Evolutionary conservation across 2,888 invertebrate species (phyloP).

Genomic region (Danaus chrysippus): DNA sequence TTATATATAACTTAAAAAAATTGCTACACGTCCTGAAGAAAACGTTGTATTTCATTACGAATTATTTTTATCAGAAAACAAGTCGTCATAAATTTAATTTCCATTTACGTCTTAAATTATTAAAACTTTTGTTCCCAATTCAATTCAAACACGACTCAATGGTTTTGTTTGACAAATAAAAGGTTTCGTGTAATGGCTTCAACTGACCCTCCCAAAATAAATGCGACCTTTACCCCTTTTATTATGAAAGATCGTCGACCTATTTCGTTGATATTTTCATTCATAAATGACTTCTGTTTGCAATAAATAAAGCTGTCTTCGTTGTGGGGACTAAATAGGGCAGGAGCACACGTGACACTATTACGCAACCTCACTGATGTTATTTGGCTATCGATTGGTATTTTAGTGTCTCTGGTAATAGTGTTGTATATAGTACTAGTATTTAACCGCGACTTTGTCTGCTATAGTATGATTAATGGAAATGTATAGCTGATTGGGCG

Average conservation of each 20-base stretch:
- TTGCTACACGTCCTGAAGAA: not conserved
- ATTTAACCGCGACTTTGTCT: too few species aligned
- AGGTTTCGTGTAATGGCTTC: not conserved
- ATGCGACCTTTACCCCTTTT: not conserved
- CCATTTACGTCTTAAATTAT: not conserved
- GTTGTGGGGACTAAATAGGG: constrained; percentile 42
- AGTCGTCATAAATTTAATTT: not conserved
- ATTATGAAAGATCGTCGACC: constrained; percentile 3
- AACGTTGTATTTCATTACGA: not conserved
- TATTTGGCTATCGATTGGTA: not conserved
- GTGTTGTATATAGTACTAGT: too few species aligned
- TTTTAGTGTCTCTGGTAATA: not conserved
- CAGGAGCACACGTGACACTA: constrained; percentile 46
- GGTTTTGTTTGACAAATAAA: not conserved
- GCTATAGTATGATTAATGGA: too few species aligned
- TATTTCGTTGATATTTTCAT: constrained; percentile 9
- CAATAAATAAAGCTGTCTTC: constrained; percentile 34
- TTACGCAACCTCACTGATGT: constrained; percentile 41
- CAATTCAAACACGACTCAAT: not conserved
- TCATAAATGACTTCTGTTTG: constrained; percentile 20
- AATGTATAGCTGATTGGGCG: too few species aligned
- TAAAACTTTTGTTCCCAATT: not conserved
- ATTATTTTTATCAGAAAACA: not conserved
- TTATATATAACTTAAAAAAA: not conserved
- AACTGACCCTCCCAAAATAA: not conserved